Evolutionary conservation across 1,140 invertebrate genomes (phyloP), one percentile per base, ranked within the genome.

Genomic region (Trachymyrmex cornetzi): DNA sequence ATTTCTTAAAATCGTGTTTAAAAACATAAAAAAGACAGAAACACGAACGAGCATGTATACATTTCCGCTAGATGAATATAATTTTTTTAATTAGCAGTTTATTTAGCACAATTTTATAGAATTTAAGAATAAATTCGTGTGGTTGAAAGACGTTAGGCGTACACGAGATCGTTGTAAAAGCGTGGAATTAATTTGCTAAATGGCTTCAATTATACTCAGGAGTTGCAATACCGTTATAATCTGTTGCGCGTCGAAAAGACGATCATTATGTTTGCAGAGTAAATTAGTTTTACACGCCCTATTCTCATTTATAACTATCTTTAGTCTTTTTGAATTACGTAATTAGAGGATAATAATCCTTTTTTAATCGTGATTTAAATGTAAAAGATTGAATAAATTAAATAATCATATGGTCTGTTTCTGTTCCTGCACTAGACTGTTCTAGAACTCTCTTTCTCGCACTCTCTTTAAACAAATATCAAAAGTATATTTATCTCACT

Each of bases 101-200:
- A 14, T 44, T 61, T 44, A 44, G 57, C 6, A 30, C 2, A 48
- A 81, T 81, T 81, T 24, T 11, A 22, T 24, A n/a, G 50, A 71
- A 71, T 81, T 57, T 81, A 81, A 81, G 57, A 82, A 81, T 50
- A n/a, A 48, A 72, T 71, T 59, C 24, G 61, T 55, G 48, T 55
- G 19, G 9, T 64, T 44, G 16, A 53, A 38, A 63, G 30, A 30
- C 53, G 55, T 71, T 27, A 24, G 59, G 85, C 71, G 14, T 34
- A 74, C 22, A 44, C 57, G 22, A 85, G 74, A 66, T 55, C 57
- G 61, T 57, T 61, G 22, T n/a, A 38, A 82, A 38, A 82, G 27
- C 38, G 16, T 55, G 59, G 19, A 57, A 74, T 88, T 81, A 86
- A 88, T 86, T 86, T 38, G 30, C 67, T 88, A 89, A 89, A 38